Base-by-base conservation (phyloP, 1,140 invertebrate species). In the Cydia strobilella region DNA sequence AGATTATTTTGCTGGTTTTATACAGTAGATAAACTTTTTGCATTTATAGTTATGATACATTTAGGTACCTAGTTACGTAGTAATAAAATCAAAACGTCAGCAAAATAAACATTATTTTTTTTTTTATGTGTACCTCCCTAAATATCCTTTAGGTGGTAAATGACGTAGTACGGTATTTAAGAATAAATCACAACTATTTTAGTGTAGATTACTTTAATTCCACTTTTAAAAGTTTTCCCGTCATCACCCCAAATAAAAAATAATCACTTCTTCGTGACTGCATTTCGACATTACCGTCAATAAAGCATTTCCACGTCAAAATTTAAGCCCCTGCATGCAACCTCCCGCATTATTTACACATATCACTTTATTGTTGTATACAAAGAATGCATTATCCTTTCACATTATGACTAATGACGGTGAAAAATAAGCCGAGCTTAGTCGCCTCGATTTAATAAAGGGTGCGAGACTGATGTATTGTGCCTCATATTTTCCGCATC, bases 341-440 rank as follows among this genome's bases (percentile, higher is more conserved):
- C 62, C 63, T 48, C 45, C 13, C 13, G 10, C 13, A 27, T 66
- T 66, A 66, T 66, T 39, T 69, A 69, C 65, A n/a, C 65, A 73
- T 80, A 86, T 86, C 79, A 78, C 81, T 77, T 87, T 90, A 88
- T 86, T 82, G 81, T 72, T 54, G 42, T 48, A 23, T 72, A 72
- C 84, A 86, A 83, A 86, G 80, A 88, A 89, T 87, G 84, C 86
- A 87, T 88, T 90, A 90, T 90, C 87, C 85, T 87, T 87, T 88
- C 80, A 82, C 80, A 84, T 87, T 86, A 65, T 88, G 75, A 76
- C 79, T 90, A 92, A 90, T 92, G 88, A 92, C 84, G 87, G 85
- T 90, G 89, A 91, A 91, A 90, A 90, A 90, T 90, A 90, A 89
- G 82, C 85, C 79, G 73, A 80, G 85, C 84, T 90, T 87, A 87